Conservation (phyloP, 1,140 invertebrate species). For the Lamellibrachia luymesi region DNA sequence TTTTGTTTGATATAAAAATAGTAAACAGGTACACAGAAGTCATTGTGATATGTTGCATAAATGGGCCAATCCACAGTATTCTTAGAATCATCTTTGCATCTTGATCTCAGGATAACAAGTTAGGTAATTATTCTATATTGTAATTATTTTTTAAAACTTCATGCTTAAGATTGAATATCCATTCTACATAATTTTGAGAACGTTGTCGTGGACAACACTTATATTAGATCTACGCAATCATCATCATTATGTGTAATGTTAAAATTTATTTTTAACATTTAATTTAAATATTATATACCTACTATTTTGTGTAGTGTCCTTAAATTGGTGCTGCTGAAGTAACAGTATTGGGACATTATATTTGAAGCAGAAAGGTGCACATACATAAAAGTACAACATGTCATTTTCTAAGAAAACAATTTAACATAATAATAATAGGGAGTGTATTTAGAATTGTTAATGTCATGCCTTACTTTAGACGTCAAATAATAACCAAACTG, state of each 20-base stretch:
- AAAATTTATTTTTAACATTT: background rate
- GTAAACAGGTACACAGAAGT: background rate
- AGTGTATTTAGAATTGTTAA: background rate
- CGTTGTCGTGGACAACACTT: background rate
- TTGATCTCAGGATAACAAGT: background rate
- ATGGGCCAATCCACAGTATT: background rate
- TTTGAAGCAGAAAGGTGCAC: no score
- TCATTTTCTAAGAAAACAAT: no score
- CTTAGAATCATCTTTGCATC: background rate
- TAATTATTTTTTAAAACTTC: background rate
- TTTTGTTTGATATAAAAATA: background rate
- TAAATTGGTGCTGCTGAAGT: no score
- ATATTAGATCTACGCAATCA: background rate
- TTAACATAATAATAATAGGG: no score
- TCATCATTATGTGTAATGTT: background rate
- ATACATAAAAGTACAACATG: no score
- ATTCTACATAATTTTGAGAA: background rate
- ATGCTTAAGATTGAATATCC: no score
- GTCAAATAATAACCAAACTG: background rate
- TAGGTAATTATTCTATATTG: background rate
- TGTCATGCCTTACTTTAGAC: background rate
- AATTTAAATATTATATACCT: background rate
- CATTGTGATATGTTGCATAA: background rate
- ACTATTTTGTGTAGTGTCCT: no score
- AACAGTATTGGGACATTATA: no score